Evolutionary conservation across 2,888 invertebrate genomes (phyloP).

Genomic region (Leucophenga montana): DNA sequence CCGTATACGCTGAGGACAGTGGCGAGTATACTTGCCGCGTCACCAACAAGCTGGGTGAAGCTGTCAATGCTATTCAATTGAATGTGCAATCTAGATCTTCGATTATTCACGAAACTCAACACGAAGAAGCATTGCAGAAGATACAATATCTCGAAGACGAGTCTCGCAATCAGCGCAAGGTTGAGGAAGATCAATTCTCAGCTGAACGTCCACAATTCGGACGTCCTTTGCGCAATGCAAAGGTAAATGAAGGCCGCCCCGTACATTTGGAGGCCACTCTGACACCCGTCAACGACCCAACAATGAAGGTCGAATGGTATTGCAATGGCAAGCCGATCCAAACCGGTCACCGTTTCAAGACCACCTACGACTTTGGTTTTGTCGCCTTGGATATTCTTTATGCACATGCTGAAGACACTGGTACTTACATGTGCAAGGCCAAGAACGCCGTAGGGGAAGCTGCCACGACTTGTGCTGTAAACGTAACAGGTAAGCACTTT

Average conservation of each 20-base stretch:
- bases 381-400: conserved; percentile 97
- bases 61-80: conserved; percentile 85
- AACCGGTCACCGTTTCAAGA: conserved; percentile 95
- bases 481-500: conserved; percentile 82
- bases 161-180: conserved; percentile 82
- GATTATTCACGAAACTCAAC: conserved; percentile 92
- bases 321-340: conserved; percentile 95
- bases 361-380: conserved; percentile 97
- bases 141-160: conserved; percentile 93
- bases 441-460: conserved; percentile 96
- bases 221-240: conserved; percentile 88
- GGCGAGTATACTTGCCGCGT: conserved; percentile 93
- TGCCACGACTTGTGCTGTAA: conserved; percentile 91
- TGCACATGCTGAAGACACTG: conserved; percentile 96
- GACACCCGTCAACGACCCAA: conserved; percentile 97
- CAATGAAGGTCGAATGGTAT: conserved; percentile 99
- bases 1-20: conserved; percentile 94
- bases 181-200: conserved; percentile 82
- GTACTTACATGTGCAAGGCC: conserved; percentile 97
- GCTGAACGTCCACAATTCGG: conserved; percentile 93
- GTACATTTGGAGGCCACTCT: conserved; percentile 95
- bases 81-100: conserved; percentile 87
- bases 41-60: conserved; percentile 88
- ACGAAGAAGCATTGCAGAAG: conserved; percentile 92
- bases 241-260: conserved; percentile 88